phyloP scores from a whole-genome alignment of 2,113 vertebrate genomes.

The Sisor rabdophorus region DNA sequence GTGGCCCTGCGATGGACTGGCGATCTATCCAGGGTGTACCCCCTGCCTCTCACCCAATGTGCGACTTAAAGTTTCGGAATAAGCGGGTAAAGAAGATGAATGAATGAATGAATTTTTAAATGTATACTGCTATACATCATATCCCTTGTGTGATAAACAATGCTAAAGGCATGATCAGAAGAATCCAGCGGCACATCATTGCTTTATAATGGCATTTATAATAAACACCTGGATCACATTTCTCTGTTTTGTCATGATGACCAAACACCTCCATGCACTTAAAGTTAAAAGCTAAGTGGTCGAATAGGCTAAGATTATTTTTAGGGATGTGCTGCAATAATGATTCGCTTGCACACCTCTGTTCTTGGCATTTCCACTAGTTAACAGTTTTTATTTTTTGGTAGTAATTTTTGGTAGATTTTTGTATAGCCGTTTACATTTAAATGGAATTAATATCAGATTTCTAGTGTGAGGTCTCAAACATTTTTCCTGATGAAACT shows the following conservation, averaged over 20 bases:
- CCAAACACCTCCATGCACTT: neutral
- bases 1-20: no score
- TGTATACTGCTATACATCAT: neutral
- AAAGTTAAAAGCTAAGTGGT: constrained; percentile 1
- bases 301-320: neutral
- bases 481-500: no score
- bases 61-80: no score
- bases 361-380: neutral
- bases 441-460: no score
- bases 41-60: no score
- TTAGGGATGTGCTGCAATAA: neutral
- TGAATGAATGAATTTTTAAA: no score
- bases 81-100: no score
- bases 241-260: neutral
- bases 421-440: neutral
- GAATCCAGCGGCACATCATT: neutral
- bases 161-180: neutral
- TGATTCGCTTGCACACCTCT: neutral
- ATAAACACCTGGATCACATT: neutral
- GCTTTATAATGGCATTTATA: neutral
- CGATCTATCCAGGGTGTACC: no score
- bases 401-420: neutral
- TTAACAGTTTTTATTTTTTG: constrained; percentile 6
- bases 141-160: neutral
- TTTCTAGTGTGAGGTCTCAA: no score